Evolutionary conservation across 2,113 vertebrate species (phyloP).

Genomic region (Psephotus haematonotus): DNA sequence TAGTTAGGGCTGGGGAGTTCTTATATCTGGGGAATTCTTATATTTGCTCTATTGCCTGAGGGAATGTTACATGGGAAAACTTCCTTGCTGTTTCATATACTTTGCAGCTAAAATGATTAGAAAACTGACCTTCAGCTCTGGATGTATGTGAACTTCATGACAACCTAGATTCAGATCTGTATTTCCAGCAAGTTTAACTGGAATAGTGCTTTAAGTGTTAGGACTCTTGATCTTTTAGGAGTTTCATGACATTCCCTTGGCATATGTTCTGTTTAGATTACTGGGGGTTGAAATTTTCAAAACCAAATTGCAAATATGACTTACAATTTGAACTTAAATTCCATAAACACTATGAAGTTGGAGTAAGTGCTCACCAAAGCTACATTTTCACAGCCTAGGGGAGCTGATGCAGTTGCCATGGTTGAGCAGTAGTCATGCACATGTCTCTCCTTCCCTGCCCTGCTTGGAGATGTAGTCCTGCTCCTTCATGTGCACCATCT

Average conservation of each 20-base stretch:
- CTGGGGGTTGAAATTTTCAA: background rate
- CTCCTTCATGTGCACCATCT: accelerated
- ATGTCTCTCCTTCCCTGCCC: background rate
- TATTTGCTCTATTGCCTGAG: background rate
- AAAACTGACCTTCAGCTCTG: background rate
- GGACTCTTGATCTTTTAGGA: background rate
- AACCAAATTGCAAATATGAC: background rate
- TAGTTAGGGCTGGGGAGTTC: background rate
- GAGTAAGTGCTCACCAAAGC: background rate
- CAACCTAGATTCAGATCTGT: background rate
- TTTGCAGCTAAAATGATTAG: background rate
- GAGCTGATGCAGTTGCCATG: background rate
- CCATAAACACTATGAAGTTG: background rate
- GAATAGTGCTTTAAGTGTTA: background rate
- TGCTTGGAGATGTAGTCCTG: background rate
- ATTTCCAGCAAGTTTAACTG: background rate
- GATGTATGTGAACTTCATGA: background rate
- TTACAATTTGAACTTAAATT: background rate
- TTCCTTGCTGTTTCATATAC: background rate
- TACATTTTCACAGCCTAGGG: background rate
- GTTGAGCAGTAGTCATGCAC: background rate
- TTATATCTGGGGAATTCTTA: background rate
- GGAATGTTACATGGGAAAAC: background rate
- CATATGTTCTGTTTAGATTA: background rate
- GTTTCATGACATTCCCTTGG: background rate